phyloP scores from a whole-genome alignment of 2,888 invertebrate species.

The Melieria crassipennis region DNA sequence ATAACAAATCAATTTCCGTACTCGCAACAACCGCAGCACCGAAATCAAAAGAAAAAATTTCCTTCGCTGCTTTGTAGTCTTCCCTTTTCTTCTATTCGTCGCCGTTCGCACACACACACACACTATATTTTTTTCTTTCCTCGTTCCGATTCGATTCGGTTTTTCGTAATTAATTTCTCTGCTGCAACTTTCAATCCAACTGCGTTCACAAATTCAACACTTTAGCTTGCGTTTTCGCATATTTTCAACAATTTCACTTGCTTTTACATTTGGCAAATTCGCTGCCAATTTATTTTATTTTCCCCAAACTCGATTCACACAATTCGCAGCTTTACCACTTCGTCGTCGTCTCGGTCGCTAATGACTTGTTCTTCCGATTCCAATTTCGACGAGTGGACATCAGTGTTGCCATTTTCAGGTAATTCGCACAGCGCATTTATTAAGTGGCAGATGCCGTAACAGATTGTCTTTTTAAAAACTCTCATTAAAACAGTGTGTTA shows the following conservation, averaged over 20 bases:
- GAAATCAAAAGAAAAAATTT: slow-evolving; percentile 13
- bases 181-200: slow-evolving; percentile 21
- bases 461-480: no score
- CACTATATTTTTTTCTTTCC: slow-evolving; percentile 27
- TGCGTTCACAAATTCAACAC: slow-evolving; percentile 25
- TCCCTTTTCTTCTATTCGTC: slow-evolving; percentile 8
- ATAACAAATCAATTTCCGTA: slow-evolving; percentile 10
- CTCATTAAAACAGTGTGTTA: no score
- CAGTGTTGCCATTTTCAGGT: no score
- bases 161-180: slow-evolving; percentile 30
- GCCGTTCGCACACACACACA: slow-evolving; percentile 5
- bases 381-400: neutral
- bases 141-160: slow-evolving; percentile 24
- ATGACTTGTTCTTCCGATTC: slow-evolving; percentile 9
- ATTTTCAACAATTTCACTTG: slow-evolving; percentile 33
- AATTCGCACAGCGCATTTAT: no score
- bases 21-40: slow-evolving; percentile 16
- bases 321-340: slow-evolving; percentile 26
- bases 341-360: slow-evolving; percentile 26
- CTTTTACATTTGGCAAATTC: slow-evolving; percentile 22
- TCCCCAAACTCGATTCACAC: slow-evolving; percentile 18
- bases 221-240: slow-evolving; percentile 44
- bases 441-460: no score
- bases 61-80: neutral
- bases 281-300: slow-evolving; percentile 32